These are phyloP conservation scores for Cynoglossus semilaevis DNA, from an alignment of 2,113 vertebrate species.

Conservation along the genomic window DNA sequence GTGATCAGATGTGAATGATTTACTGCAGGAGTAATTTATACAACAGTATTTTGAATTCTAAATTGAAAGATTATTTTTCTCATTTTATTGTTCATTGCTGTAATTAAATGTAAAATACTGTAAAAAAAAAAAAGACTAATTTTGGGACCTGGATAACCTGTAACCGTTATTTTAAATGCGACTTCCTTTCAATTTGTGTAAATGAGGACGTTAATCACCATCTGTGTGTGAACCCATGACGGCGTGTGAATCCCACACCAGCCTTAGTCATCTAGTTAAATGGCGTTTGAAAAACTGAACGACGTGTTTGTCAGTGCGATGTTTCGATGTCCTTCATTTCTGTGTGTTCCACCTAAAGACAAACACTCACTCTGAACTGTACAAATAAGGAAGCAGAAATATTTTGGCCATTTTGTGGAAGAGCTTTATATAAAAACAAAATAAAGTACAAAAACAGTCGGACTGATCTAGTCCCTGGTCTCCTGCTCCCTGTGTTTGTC, in stretches of 20 bases:
- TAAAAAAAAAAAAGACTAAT: slow-evolving; percentile 36
- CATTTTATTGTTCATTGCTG: slow-evolving; percentile 29
- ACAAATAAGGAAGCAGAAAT: slow-evolving; percentile 14
- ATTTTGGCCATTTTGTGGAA: slow-evolving; percentile 22
- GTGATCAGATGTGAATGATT: no score
- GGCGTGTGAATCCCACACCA: background rate
- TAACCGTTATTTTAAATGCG: slow-evolving; percentile 36
- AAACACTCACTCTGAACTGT: slow-evolving; percentile 6
- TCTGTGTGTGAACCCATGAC: background rate
- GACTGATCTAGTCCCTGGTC: slow-evolving; percentile 8
- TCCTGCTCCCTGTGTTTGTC: slow-evolving; percentile 28
- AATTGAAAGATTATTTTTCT: slow-evolving; percentile 13
- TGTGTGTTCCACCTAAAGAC: slow-evolving; percentile 13
- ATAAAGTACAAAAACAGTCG: slow-evolving; percentile 17
- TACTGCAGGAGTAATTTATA: no score
- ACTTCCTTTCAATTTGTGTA: slow-evolving; percentile 43
- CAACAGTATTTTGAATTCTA: slow-evolving; percentile 26
- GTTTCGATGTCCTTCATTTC: background rate
- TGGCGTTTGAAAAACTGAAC: background rate
- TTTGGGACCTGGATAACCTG: slow-evolving; percentile 1
- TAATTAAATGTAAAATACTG: slow-evolving; percentile 64
- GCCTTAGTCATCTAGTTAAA: background rate
- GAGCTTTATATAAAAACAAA: slow-evolving; percentile 25
- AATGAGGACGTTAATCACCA: slow-evolving; percentile 43
- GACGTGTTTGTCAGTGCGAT: no score